Percentiles rank a stretch among this genome's conserved stretches.
Conservation (phyloP, 2,888 invertebrate genomes). For the Caenorhabditis sp. region DNA sequence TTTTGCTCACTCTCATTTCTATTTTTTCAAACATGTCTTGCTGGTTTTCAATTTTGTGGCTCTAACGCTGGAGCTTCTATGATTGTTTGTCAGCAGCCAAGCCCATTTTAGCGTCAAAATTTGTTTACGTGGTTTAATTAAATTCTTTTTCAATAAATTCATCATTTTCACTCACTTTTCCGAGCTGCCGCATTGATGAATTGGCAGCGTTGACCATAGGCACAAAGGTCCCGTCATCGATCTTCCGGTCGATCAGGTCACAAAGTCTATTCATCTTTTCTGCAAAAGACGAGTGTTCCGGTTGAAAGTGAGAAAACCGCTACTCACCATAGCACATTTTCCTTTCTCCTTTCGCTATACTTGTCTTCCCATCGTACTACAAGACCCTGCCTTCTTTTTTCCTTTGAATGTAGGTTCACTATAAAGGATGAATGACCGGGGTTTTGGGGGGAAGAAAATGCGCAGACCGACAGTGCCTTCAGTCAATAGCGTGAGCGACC, state of each 20-base stretch:
- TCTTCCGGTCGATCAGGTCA: slow-evolving; percentile 49
- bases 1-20: background rate
- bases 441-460: slow-evolving; percentile 5
- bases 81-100: no score
- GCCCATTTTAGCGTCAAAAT: no score
- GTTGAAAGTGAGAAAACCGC: slow-evolving; percentile 15
- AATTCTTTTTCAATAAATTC: no score
- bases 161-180: slow-evolving; percentile 42
- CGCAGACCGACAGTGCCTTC: slow-evolving; percentile 39
- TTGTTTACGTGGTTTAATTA: no score
- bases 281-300: slow-evolving; percentile 17
- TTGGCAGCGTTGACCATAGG: slow-evolving; percentile 47
- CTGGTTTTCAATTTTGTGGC: slow-evolving; percentile 3
- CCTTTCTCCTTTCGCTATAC: slow-evolving; percentile 25
- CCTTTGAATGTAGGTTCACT: slow-evolving; percentile 39
- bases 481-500: background rate
- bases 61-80: no score
- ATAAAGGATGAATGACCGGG: slow-evolving; percentile 29
- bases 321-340: slow-evolving; percentile 62
- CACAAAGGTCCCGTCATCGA: slow-evolving; percentile 59
- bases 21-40: background rate
- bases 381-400: slow-evolving; percentile 16
- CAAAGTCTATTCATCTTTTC: slow-evolving; percentile 50
- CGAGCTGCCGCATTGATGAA: slow-evolving; percentile 43
- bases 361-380: slow-evolving; percentile 56